A percentile compares a stretch with the other conserved stretches of the same genome.
Evolutionary conservation across 1,140 invertebrate species (phyloP).

Genomic region (Potamilus streckersoni): DNA sequence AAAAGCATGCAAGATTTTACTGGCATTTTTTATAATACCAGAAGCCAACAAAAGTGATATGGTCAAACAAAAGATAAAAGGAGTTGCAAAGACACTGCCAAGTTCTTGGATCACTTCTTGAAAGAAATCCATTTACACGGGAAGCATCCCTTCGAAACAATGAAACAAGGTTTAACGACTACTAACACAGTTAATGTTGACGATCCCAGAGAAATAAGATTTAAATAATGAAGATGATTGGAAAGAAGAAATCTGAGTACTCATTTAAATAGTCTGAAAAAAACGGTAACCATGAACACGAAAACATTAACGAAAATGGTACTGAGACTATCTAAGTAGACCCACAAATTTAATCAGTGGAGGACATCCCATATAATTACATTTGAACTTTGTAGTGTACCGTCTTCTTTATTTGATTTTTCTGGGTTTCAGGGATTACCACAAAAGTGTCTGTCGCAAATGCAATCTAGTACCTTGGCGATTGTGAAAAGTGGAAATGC

Average conservation of each 20-base stretch:
- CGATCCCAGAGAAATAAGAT: constrained; percentile 26
- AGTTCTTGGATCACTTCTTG: too few species aligned
- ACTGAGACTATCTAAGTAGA: constrained; percentile 22
- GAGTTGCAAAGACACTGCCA: too few species aligned
- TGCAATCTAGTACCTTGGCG: constrained; percentile 29
- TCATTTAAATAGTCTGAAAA: constrained; percentile 30
- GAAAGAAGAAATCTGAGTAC: constrained; percentile 18
- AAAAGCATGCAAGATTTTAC: too few species aligned
- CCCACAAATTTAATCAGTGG: constrained; percentile 18
- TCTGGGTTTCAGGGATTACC: constrained; percentile 23
- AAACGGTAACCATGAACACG: constrained; percentile 24
- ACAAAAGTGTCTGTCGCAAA: constrained; percentile 27
- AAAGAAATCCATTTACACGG: constrained; percentile 27
- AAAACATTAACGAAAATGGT: constrained; percentile 14
- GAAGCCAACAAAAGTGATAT: too few species aligned
- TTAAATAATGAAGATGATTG: constrained; percentile 30
- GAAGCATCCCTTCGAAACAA: constrained; percentile 28
- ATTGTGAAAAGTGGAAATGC: not conserved
- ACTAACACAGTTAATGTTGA: constrained; percentile 23
- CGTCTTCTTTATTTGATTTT: constrained; percentile 35
- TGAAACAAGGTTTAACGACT: constrained; percentile 20
- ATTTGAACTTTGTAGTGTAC: constrained; percentile 33
- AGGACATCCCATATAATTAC: constrained; percentile 25
- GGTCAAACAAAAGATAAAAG: too few species aligned
- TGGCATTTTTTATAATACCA: too few species aligned